phyloP scores from a whole-genome alignment of 2,888 invertebrate species.

The Melieria crassipennis region DNA sequence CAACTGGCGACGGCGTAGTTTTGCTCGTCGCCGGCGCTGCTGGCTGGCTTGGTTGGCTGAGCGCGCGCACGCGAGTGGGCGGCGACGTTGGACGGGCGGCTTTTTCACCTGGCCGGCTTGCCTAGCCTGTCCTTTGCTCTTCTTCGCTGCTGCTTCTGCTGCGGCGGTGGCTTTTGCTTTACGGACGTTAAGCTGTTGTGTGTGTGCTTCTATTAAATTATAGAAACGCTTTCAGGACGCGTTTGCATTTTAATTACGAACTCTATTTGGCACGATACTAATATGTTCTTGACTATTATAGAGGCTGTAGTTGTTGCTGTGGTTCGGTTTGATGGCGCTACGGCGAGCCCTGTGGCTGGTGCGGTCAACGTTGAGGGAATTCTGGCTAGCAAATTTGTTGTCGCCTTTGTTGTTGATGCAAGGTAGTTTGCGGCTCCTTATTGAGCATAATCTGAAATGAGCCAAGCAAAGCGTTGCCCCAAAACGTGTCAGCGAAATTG shows the following conservation, averaged over 20 bases:
- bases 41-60: no score
- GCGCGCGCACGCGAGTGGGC: no score
- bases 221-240: neutral
- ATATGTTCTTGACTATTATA: neutral
- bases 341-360: neutral
- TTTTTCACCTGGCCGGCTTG: no score
- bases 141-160: neutral
- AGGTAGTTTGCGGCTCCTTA: conserved; percentile 29
- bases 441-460: conserved; percentile 27
- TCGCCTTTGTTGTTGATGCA: conserved; percentile 16
- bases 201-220: conserved; percentile 4
- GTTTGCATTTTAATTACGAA: conserved; percentile 1
- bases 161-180: neutral
- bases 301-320: neutral
- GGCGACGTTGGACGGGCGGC: no score
- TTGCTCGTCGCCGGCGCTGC: no score
- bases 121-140: neutral
- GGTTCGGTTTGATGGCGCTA: neutral
- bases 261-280: conserved; percentile 1
- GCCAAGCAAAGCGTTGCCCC: no score
- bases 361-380: neutral
- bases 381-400: neutral
- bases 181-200: neutral
- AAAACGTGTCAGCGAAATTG: no score
- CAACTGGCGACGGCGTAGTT: no score